phyloP scores from a whole-genome alignment of 2,888 invertebrate species.

The Eupithecia exiguata region DNA sequence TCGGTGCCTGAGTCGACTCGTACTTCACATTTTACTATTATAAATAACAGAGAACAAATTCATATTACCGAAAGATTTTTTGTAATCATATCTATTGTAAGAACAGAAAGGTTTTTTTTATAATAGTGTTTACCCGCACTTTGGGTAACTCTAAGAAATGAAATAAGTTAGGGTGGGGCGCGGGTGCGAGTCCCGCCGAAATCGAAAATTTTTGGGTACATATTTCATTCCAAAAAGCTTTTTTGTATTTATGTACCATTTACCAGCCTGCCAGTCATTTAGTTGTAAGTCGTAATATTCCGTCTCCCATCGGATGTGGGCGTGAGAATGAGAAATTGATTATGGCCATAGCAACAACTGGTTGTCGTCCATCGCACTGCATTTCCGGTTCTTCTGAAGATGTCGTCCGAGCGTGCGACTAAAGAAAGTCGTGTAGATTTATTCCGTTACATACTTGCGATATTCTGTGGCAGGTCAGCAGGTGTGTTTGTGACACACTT shows the following conservation, averaged over 20 bases:
- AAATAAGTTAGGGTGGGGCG: too few species aligned
- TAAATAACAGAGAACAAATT: too few species aligned
- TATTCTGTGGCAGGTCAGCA: conserved; percentile 53
- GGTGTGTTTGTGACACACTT: conserved; percentile 53
- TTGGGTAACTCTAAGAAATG: too few species aligned
- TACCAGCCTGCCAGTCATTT: not conserved
- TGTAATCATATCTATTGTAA: too few species aligned
- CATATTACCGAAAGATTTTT: too few species aligned
- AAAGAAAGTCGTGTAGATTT: not conserved
- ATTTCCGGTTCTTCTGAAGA: conserved; percentile 52
- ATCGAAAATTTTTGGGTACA: too few species aligned
- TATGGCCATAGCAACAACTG: not conserved
- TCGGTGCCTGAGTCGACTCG: too few species aligned
- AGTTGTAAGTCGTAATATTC: not conserved
- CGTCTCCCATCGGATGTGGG: not conserved
- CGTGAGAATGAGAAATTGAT: conserved; percentile 8
- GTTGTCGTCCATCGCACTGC: conserved; percentile 3
- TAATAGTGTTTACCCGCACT: too few species aligned
- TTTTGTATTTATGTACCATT: not conserved
- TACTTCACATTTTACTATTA: too few species aligned
- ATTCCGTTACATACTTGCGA: conserved; percentile 41
- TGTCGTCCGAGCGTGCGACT: conserved; percentile 31
- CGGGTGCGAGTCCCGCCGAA: too few species aligned
- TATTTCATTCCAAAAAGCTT: too few species aligned
- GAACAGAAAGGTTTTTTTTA: too few species aligned